phyloP scores from a whole-genome alignment of 2,797 vertebrate species.

The Buphagus erythrorhynchus region DNA sequence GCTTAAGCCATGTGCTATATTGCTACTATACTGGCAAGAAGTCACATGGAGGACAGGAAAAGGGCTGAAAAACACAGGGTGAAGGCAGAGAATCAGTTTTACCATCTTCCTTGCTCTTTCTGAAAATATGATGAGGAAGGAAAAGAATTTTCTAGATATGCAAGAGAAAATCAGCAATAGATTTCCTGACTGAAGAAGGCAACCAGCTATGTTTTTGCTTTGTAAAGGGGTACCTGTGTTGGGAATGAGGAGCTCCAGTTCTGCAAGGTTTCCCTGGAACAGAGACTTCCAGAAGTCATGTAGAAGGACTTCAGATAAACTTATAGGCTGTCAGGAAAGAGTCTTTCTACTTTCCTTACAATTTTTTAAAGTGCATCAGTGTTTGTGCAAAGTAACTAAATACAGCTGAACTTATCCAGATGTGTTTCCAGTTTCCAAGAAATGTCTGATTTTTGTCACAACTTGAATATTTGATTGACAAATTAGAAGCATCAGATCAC shows the following conservation, averaged over 20 bases:
- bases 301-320: background rate
- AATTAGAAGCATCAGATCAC: background rate
- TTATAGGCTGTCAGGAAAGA: background rate
- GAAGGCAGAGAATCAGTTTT: background rate
- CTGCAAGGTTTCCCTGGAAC: background rate
- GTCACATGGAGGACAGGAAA: background rate
- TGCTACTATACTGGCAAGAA: background rate
- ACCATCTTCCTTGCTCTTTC: background rate
- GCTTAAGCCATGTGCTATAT: background rate
- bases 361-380: fast-evolving
- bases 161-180: background rate
- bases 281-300: background rate
- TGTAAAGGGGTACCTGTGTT: fast-evolving
- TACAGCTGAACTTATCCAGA: background rate
- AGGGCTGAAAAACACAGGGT: background rate
- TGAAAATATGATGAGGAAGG: background rate
- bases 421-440: background rate
- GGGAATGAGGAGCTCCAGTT: background rate
- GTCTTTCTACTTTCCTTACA: background rate
- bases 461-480: background rate
- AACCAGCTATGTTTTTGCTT: background rate
- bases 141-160: background rate
- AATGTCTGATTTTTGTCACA: background rate
- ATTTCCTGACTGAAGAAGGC: background rate
- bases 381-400: background rate